phyloP scores from a whole-genome alignment of 2,888 invertebrate species.

The Leucania comma region DNA sequence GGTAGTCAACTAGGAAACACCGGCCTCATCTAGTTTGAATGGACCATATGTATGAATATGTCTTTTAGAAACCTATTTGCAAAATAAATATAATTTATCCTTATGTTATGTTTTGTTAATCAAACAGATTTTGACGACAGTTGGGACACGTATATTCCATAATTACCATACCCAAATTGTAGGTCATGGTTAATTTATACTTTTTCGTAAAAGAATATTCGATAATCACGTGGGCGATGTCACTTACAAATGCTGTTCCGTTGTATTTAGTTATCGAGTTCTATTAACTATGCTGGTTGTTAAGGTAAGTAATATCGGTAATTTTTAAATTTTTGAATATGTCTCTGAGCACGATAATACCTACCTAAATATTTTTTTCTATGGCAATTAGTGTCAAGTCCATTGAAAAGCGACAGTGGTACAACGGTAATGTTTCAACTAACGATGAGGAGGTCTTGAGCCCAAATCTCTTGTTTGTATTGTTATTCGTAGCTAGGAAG shows the following conservation, averaged over 20 bases:
- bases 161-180: too few species aligned
- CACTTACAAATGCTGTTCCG: background rate
- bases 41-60: too few species aligned
- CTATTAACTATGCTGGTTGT: background rate
- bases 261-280: background rate
- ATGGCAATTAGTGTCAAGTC: background rate
- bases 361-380: background rate
- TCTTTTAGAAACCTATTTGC: too few species aligned
- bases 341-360: background rate
- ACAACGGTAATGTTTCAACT: constrained; percentile 20
- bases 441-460: constrained; percentile 9
- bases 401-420: constrained; percentile 18
- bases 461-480: constrained; percentile 6
- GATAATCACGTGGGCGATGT: background rate
- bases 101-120: too few species aligned
- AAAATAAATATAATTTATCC: too few species aligned
- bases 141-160: too few species aligned
- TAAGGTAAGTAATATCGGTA: background rate
- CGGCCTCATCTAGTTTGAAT: too few species aligned
- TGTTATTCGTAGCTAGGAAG: constrained; percentile 7
- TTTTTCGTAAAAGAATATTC: background rate
- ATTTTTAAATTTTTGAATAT: background rate
- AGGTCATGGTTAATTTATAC: background rate
- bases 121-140: too few species aligned
- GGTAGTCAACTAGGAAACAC: too few species aligned